Base-by-base conservation (phyloP, 2,888 invertebrate species). In the Leptinotarsa rubiginosa region DNA sequence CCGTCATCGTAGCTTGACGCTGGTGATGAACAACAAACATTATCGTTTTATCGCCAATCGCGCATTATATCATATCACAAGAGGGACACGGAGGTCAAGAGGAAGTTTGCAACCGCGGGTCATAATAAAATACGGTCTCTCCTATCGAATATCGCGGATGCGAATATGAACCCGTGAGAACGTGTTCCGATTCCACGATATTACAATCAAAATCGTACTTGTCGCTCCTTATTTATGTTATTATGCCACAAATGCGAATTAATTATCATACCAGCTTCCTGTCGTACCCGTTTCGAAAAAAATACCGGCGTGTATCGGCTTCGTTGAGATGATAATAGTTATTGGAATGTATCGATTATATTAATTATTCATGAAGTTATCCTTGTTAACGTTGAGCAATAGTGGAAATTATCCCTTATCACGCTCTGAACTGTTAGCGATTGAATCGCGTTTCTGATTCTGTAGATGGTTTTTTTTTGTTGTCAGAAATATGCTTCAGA, bases 191-290 rank as follows among this genome's bases (percentile, higher is more conserved):
- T 47, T 67, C 67, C 67, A 52, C 50, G 25, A 67, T 67, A n/a
- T 25, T 12, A 49, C 50, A 49, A 67, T 67, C 50, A 67, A 50
- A 49, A 47, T 67, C 67, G n/a, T 67, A 67, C 50, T 50, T 67
- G 50, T 67, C 67, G 47, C 67, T 12, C 20, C 50, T 25, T 67
- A 67, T 67, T 67, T 50, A 67, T 67, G 50, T 67, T 18, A 31
- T 67, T 67, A 67, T 67, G 18, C 12, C 52, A 50, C 67, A 13
- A 16, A 67, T 50, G 20, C n/a, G 67, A 67, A 67, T 67, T 67
- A 31, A 67, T 50, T 67, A 67, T 5, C 25, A 49, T 20, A 25
- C 13, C 16, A 52, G 67, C 67, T 67, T 67, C 67, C 67, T 25
- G 12, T 67, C 10, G n/a, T 12, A 25, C 25, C n/a, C 25, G 25